These are phyloP conservation scores for Takifugu bimaculatus DNA, from an alignment of 2,113 vertebrate genomes.

Conservation along the genomic window DNA sequence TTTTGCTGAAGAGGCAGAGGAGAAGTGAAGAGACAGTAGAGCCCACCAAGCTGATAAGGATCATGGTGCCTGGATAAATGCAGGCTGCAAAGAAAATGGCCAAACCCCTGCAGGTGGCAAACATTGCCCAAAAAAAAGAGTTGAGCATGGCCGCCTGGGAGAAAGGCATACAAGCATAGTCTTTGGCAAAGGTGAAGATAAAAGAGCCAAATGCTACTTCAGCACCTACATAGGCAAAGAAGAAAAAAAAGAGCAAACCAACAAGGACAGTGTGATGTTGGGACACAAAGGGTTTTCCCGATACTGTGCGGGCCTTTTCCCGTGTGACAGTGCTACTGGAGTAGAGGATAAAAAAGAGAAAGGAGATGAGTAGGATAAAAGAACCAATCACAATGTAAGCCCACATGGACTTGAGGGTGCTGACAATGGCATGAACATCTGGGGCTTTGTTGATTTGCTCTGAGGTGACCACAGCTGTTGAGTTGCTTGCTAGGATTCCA, in stretches of 20 bases:
- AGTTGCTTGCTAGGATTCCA: neutral
- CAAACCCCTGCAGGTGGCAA: constrained; percentile 79
- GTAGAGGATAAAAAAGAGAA: constrained; percentile 80
- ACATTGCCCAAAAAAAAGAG: constrained; percentile 87
- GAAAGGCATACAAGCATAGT: constrained; percentile 71
- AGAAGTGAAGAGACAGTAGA: constrained; percentile 73
- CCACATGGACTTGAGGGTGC: constrained; percentile 73
- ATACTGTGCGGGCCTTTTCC: constrained; percentile 47
- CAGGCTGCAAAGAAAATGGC: constrained; percentile 84
- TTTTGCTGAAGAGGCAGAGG: constrained; percentile 76
- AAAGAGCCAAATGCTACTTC: constrained; percentile 92
- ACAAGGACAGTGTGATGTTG: constrained; percentile 79
- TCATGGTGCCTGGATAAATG: constrained; percentile 83
- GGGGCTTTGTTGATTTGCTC: neutral
- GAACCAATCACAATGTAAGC: constrained; percentile 82
- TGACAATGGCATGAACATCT: neutral
- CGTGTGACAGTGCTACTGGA: constrained; percentile 43
- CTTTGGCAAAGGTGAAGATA: constrained; percentile 81
- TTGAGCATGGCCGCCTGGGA: constrained; percentile 81
- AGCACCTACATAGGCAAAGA: constrained; percentile 88
- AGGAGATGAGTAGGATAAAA: constrained; percentile 76
- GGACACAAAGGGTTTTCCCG: constrained; percentile 60
- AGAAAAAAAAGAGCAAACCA: constrained; percentile 83
- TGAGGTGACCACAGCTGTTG: neutral
- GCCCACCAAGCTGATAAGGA: constrained; percentile 80